Base-by-base conservation (phyloP, 1,140 invertebrate species). In the Euura lappo region DNA sequence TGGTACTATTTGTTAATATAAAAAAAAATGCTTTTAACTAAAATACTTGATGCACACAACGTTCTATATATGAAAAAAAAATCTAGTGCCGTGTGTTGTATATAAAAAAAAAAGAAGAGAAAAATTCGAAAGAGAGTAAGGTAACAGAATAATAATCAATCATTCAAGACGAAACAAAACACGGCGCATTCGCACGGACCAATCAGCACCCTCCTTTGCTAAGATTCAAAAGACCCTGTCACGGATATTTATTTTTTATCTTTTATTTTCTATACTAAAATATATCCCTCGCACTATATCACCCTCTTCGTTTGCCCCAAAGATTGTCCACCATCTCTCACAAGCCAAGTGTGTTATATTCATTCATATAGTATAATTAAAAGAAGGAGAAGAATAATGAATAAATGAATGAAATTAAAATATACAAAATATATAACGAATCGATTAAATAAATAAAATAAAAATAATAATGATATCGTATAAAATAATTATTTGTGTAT, bases 141-240 rank as follows among this genome's bases (percentile, higher is more conserved):
- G 28, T 28, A 28, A 28, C 28, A 28, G 28, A 28, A 28, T 28
- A 28, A 28, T 28, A 28, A 28, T 28, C 28, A 28, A 28, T 28
- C 13, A 60, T 60, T 60, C 6, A 60, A 60, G 51, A 60, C 51
- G 13, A 60, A 60, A 60, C 51, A 60, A 60, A 60, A 60, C 51
- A 60, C 51, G 51, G 51, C 51, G 51, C 51, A 60, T 60, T 60
- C 51, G 51, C 51, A 60, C 51, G 51, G 51, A 60, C 51, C 51
- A 60, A 60, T 60, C 51, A 60, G 51, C 51, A 60, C 51, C 51
- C 51, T 60, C 51, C 13, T 60, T 60, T 60, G 51, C 51, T 60
- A 60, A 60, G 51, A 60, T 60, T 8, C 13, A 60, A n/a, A 60
- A 3, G 13, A 8, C 13, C 51, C 51, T 60, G 8, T 51, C 47